phyloP scores from a whole-genome alignment of 2,888 invertebrate species.

The Hemistola chrysoprasaria region DNA sequence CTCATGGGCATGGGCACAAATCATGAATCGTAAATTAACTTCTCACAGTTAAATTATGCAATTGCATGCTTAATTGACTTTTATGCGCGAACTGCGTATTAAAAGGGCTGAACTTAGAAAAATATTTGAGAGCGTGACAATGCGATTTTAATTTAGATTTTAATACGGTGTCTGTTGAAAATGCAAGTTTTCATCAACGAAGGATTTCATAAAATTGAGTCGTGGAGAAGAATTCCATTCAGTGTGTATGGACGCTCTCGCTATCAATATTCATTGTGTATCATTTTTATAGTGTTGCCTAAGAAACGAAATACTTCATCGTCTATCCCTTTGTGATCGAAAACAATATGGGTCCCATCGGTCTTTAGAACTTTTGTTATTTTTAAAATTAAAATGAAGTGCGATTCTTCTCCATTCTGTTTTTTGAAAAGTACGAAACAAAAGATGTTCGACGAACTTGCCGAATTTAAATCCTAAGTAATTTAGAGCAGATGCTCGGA shows the following conservation, averaged over 20 bases:
- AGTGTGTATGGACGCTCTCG: neutral
- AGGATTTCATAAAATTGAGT: no score
- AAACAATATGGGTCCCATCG: slow-evolving; percentile 9
- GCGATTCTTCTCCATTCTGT: no score
- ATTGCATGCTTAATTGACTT: neutral
- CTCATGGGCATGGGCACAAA: slow-evolving; percentile 1
- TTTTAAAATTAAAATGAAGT: neutral
- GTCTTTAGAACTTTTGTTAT: slow-evolving; percentile 2
- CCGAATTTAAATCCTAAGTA: no score
- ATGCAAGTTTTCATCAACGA: no score
- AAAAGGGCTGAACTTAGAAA: slow-evolving; percentile 6
- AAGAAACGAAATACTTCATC: slow-evolving; percentile 4
- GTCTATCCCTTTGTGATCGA: slow-evolving; percentile 4
- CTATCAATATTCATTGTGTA: slow-evolving; percentile 7
- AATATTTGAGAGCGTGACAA: slow-evolving; percentile 13
- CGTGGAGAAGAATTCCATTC: neutral
- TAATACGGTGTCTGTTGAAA: no score
- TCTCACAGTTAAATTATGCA: slow-evolving; percentile 5
- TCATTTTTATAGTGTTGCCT: slow-evolving; percentile 7
- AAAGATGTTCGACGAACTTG: no score
- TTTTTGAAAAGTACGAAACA: no score
- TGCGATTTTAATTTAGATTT: no score
- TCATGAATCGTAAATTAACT: slow-evolving; percentile 1
- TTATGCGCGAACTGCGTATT: slow-evolving; percentile 5
- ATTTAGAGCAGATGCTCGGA: slow-evolving; percentile 9